phyloP scores from a whole-genome alignment of 2,797 vertebrate genomes.

The Amniataba percoides region DNA sequence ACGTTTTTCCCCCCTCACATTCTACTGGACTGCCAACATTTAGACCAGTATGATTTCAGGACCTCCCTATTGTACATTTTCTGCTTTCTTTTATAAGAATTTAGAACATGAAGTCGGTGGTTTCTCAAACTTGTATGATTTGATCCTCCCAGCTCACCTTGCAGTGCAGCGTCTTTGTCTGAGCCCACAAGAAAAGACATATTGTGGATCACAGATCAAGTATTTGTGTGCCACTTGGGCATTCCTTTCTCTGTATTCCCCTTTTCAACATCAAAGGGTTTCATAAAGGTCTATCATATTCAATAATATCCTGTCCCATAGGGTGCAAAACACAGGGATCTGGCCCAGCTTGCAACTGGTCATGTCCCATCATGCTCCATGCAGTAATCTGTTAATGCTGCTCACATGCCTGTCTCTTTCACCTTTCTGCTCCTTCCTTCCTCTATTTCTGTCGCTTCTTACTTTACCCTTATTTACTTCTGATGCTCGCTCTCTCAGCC shows the following conservation, averaged over 20 bases:
- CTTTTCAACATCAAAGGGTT: constrained; percentile 11
- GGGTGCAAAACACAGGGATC: constrained; percentile 44
- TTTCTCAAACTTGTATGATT: background rate
- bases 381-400: constrained; percentile 78
- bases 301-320: constrained; percentile 32
- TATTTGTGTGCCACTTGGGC: background rate
- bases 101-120: background rate
- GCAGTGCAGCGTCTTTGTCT: background rate
- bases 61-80: background rate
- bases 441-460: constrained; percentile 49
- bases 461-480: constrained; percentile 26
- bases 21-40: constrained; percentile 21
- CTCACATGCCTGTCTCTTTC: constrained; percentile 77
- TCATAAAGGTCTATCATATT: constrained; percentile 6
- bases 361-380: constrained; percentile 81
- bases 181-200: background rate
- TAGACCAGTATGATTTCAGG: constrained; percentile 11
- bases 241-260: background rate
- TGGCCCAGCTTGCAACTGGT: constrained; percentile 58
- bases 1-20: constrained; percentile 53
- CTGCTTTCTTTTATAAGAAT: background rate
- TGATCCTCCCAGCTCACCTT: background rate
- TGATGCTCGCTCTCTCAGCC: constrained; percentile 17
- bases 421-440: constrained; percentile 42
- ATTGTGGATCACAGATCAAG: constrained; percentile 2